phyloP scores from a whole-genome alignment of 2,113 vertebrate species.

The Nothoprocta perdicaria region DNA sequence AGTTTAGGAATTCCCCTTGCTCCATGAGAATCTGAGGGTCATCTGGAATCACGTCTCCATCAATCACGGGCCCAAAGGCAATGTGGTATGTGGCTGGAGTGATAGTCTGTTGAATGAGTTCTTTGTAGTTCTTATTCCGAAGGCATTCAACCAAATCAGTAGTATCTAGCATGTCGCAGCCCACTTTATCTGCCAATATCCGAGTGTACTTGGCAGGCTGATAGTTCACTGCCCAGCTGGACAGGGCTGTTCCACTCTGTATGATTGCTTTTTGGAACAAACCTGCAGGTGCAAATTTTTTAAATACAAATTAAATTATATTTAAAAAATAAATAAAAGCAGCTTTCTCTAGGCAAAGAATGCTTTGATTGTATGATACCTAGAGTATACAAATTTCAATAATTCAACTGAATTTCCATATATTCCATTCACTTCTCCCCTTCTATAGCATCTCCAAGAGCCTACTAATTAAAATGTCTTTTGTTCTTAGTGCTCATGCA shows the following conservation, averaged over 20 bases:
- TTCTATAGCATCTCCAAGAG: neutral
- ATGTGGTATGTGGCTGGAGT: slow-evolving; percentile 96
- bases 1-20: slow-evolving; percentile 98
- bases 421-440: neutral
- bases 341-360: slow-evolving; percentile 18
- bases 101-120: slow-evolving; percentile 92
- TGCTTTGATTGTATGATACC: neutral
- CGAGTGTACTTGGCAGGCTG: slow-evolving; percentile 96
- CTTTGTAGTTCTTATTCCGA: slow-evolving; percentile 90
- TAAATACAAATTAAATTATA: slow-evolving; percentile 59
- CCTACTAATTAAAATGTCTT: neutral
- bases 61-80: slow-evolving; percentile 95
- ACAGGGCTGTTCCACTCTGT: slow-evolving; percentile 95
- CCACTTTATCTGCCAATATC: slow-evolving; percentile 91
- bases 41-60: slow-evolving; percentile 95
- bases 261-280: slow-evolving; percentile 98
- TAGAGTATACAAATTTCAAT: neutral
- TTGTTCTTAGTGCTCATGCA: neutral
- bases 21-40: slow-evolving; percentile 99
- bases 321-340: neutral
- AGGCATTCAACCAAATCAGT: slow-evolving; percentile 93
- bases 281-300: slow-evolving; percentile 81
- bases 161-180: slow-evolving; percentile 94
- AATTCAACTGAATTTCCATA: neutral
- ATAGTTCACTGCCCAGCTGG: slow-evolving; percentile 99